Base-by-base conservation (phyloP, 2,888 invertebrate genomes). In the Protophormia terraenovae region DNA sequence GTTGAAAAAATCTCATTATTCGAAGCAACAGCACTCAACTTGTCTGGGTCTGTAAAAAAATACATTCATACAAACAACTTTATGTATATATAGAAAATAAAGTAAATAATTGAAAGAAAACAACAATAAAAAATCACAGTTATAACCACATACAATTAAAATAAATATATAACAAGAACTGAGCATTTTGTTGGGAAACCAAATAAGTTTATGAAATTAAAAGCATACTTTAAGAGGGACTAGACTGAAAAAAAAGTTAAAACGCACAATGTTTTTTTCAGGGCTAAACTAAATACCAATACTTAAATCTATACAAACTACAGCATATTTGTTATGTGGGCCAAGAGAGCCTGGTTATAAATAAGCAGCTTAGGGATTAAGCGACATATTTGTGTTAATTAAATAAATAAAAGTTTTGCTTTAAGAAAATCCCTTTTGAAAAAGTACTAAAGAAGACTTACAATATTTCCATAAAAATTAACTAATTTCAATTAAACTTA, bases 11-110 rank as follows among this genome's bases (percentile, higher is more conserved):
- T 79, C 47, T 73, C 50, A 80, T 84, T 80, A 77, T 72, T 67
- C 45, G 53, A 77, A 72, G 77, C 77, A 77, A 81, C 76, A 77
- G 76, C 53, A 41, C 53, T 55, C 35, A 71, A 58, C 27, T 64
- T 66, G 77, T 66, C 55, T 58, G 71, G 27, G 55, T 77, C 27
- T 45, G 45, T 19, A 3, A n/a, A 53, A n/a, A 16, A 38, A 66
- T 50, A 24, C 60, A 45, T 47, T 38, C 27, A 71, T 16, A 67
- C 22, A 58, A 16, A 27, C 41, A 27, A 60, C 4, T 16, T n/a
- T 16, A 32, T 60, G 16, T 55, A 14, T 55, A 27, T 27, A 24
- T 6, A 38, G 3, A 69, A 29, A 32, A 3, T 12, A 64, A 4
- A 55, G 32, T 47, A 58, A 29, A 72, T 60, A 71, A 47, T 50